Evolutionary conservation across 1,140 invertebrate genomes (phyloP), one percentile per base, ranked within the genome.

Genomic region (Anoplolepis gracilipes): DNA sequence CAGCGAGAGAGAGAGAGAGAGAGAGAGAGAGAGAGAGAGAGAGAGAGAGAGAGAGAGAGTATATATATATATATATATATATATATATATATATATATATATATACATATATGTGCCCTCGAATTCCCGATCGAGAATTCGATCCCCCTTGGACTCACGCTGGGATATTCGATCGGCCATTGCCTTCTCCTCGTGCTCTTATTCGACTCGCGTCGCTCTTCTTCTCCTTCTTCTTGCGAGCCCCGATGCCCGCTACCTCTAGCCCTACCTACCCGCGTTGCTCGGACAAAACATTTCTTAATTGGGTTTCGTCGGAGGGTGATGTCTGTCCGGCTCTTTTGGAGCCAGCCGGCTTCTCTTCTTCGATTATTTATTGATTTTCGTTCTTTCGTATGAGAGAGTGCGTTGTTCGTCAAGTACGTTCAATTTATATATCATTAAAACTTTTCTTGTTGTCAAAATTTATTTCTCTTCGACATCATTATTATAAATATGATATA

Each of bases 271-370:
- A 85, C 88, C 70, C 88, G 85, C 88, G 85, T 53, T 85, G 79
- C 89, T 86, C 92, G 93, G 94, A 95, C 94, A 94, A 95, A 95
- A 95, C 94, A 95, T 95, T 95, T 95, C 94, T 94, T 95, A 95
- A 95, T 95, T 95, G 93, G 94, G 91, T 93, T 94, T 93, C 92
- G 86, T 88, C 62, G 61, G 33, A 85, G 84, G 87, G 86, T 86
- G 73, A 90, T 88, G 88, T 81, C 88, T 84, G 49, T 78, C 81
- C 81, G 70, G 55, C 69, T 69, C 64, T 84, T 86, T 84, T 88
- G 19, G 55, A 72, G 59, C 59, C 57, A 76, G 49, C 39, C 87
- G 84, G 53, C 85, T 79, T 59, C 55, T 61, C 65, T 77, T 72
- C 61, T 36, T 55, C 84, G 49, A 91, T 90, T 91, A 90, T 92